Conservation (phyloP, 2,888 invertebrate species). For the Limenitis camilla region DNA sequence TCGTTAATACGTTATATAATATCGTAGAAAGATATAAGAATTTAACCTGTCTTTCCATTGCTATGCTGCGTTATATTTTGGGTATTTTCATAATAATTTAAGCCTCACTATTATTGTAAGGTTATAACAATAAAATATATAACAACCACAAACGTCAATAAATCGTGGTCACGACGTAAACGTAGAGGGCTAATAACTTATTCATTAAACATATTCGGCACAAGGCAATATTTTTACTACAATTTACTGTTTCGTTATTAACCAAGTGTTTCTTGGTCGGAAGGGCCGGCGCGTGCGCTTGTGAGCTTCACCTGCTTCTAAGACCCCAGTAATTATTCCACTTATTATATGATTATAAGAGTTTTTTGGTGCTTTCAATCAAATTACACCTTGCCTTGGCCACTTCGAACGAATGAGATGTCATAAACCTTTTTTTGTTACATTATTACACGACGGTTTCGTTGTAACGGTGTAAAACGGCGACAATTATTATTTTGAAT, state of each 20-base stretch:
- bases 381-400: constrained; percentile 71
- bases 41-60: no score
- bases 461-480: constrained; percentile 59
- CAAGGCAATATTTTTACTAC: constrained; percentile 21
- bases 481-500: constrained; percentile 24
- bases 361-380: constrained; percentile 75
- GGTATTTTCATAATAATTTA: no score
- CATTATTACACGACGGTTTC: constrained; percentile 39
- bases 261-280: constrained; percentile 41
- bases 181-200: constrained; percentile 12
- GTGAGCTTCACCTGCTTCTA: constrained; percentile 57
- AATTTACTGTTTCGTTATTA: constrained; percentile 34
- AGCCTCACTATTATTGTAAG: no score
- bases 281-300: constrained; percentile 50
- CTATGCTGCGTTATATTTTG: no score
- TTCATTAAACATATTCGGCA: constrained; percentile 11
- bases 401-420: constrained; percentile 68
- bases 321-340: constrained; percentile 70
- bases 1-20: no score
- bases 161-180: background rate
- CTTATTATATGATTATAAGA: constrained; percentile 73
- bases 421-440: constrained; percentile 59
- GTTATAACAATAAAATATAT: no score
- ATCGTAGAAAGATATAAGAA: no score
- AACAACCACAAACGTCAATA: no score